phyloP scores from a whole-genome alignment of 2,113 vertebrate genomes.

The Anguilla japonica region DNA sequence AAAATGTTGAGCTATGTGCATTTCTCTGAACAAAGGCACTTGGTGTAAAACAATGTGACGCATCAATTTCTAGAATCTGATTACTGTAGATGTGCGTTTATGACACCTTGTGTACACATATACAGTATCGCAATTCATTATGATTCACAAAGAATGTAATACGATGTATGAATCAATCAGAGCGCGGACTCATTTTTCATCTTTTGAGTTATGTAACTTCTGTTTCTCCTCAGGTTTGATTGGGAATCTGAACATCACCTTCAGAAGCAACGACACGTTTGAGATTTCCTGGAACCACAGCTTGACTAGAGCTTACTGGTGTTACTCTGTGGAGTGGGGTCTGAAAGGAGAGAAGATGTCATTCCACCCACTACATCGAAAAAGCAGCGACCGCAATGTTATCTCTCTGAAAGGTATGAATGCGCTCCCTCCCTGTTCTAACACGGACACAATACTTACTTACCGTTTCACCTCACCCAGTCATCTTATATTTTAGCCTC shows the following conservation, averaged over 20 bases:
- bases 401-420: slow-evolving; percentile 31
- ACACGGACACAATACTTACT: not conserved
- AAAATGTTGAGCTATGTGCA: no score
- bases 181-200: no score
- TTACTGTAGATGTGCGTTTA: no score
- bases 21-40: no score
- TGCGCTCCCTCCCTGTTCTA: not conserved
- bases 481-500: slow-evolving; percentile 44
- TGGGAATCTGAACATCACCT: slow-evolving; percentile 48
- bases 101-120: no score
- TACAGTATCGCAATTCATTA: no score
- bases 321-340: slow-evolving; percentile 66
- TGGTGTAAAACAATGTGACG: no score
- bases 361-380: slow-evolving; percentile 43
- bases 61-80: no score
- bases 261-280: slow-evolving; percentile 46
- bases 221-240: slow-evolving; percentile 34
- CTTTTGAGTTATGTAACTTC: not conserved
- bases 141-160: no score
- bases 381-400: not conserved
- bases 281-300: slow-evolving; percentile 49
- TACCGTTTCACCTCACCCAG: not conserved
- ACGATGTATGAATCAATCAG: no score
- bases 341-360: slow-evolving; percentile 1
- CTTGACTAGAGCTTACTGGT: slow-evolving; percentile 40